Percentiles rank a stretch among this genome's conserved stretches.
phyloP scores from a whole-genome alignment of 2,797 vertebrate species.

The Buceros bicornis region DNA sequence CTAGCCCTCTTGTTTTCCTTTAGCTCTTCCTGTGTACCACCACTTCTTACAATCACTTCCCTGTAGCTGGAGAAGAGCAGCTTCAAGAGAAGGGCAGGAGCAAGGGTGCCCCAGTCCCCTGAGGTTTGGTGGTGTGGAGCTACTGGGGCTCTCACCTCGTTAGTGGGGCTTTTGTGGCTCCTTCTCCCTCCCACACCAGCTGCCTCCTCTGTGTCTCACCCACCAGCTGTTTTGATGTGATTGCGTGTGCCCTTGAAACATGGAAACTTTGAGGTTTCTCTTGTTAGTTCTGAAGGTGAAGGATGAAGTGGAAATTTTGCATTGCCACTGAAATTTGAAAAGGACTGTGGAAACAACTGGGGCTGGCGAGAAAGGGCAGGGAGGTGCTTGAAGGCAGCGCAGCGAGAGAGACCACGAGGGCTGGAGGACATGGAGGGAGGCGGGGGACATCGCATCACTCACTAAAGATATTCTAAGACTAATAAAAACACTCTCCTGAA shows the following conservation, averaged over 20 bases:
- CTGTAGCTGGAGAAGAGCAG: accelerated
- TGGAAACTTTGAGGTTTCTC: background rate
- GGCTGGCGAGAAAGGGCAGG: background rate
- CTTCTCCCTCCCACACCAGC: background rate
- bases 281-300: background rate
- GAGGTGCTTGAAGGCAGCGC: background rate
- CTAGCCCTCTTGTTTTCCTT: background rate
- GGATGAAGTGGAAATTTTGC: background rate
- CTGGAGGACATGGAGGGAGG: background rate
- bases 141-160: background rate
- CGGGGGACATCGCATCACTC: background rate
- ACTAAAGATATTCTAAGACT: background rate
- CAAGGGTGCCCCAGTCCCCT: background rate
- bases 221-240: accelerated
- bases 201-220: background rate
- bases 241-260: background rate
- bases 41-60: accelerated
- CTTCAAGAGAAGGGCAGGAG: background rate
- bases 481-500: background rate
- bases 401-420: background rate
- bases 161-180: accelerated
- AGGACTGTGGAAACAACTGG: too few relatives aligned
- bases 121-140: accelerated
- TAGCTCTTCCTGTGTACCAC: accelerated
- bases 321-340: accelerated